Conservation (phyloP, 2,888 invertebrate genomes). For the Erebia aethiops region DNA sequence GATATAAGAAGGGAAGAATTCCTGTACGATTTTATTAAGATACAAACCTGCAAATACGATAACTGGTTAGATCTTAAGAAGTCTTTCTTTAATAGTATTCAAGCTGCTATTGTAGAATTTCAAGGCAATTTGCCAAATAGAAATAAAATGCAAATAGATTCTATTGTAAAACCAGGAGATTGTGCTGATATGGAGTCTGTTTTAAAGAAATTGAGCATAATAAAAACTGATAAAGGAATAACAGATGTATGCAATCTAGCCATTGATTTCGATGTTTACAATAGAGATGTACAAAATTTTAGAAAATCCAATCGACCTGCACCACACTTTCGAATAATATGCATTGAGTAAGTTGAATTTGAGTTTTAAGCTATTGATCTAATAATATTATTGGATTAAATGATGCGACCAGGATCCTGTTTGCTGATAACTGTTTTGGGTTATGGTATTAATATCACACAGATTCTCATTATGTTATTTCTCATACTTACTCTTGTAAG, state of each 20-base stretch:
- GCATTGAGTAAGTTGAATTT: conserved; percentile 65
- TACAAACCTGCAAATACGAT: conserved; percentile 48
- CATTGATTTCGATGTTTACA: conserved; percentile 73
- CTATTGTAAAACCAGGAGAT: conserved; percentile 58
- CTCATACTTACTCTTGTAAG: too few relatives aligned
- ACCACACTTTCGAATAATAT: conserved; percentile 71
- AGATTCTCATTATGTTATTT: too few relatives aligned
- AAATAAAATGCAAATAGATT: conserved; percentile 40
- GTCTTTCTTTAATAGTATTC: conserved; percentile 57
- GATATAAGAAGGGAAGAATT: conserved; percentile 56
- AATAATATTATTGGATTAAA: background rate
- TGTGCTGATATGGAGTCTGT: conserved; percentile 57
- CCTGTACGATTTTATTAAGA: conserved; percentile 58
- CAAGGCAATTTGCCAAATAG: conserved; percentile 41
- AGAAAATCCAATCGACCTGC: conserved; percentile 64
- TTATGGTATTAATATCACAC: too few relatives aligned
- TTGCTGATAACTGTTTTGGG: too few relatives aligned
- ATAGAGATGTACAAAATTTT: conserved; percentile 69
- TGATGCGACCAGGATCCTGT: too few relatives aligned
- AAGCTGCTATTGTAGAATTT: conserved; percentile 53
- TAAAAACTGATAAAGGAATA: conserved; percentile 51
- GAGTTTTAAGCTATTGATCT: background rate
- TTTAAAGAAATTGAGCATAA: conserved; percentile 64
- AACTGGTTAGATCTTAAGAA: conserved; percentile 70
- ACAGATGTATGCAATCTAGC: conserved; percentile 48